phyloP scores from a whole-genome alignment of 1,140 invertebrate genomes.

The Maniola jurtina region DNA sequence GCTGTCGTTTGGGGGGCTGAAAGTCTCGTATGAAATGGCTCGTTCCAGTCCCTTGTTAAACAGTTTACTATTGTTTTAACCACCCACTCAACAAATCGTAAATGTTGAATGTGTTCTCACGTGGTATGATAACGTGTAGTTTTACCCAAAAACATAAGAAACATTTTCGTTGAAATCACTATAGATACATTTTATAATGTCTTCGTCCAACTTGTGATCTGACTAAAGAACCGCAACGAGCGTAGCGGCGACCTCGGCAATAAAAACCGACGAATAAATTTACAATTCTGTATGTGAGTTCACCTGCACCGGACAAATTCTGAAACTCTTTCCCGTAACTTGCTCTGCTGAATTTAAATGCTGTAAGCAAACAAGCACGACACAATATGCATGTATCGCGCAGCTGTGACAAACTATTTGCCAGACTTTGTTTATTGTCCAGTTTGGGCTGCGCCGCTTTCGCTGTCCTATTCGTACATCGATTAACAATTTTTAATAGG shows the following conservation, averaged over 20 bases:
- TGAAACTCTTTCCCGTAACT: conserved; percentile 66
- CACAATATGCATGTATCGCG: conserved; percentile 42
- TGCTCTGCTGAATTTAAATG: conserved; percentile 70
- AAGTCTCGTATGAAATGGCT: too few relatives aligned
- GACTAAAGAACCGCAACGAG: conserved; percentile 25
- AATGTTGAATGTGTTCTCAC: too few relatives aligned
- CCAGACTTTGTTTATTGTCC: conserved; percentile 42
- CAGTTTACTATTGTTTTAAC: too few relatives aligned
- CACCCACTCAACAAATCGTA: too few relatives aligned
- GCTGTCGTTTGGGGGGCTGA: too few relatives aligned
- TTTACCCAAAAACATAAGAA: too few relatives aligned
- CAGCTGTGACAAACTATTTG: conserved; percentile 43
- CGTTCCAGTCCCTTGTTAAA: too few relatives aligned
- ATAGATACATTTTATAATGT: too few relatives aligned
- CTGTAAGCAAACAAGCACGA: conserved; percentile 56
- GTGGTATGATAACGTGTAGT: too few relatives aligned
- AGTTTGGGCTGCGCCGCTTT: conserved; percentile 28
- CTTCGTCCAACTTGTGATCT: conserved; percentile 2
- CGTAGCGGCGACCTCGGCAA: conserved; percentile 39
- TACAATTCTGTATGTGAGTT: conserved; percentile 73
- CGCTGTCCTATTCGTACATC: neutral
- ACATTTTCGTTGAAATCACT: too few relatives aligned
- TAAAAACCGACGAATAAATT: conserved; percentile 65
- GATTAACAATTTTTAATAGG: conserved; percentile 1
- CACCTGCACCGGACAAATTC: conserved; percentile 67